phyloP scores from a whole-genome alignment of 2,888 invertebrate genomes.

The Xestoiulus laeticollis region DNA sequence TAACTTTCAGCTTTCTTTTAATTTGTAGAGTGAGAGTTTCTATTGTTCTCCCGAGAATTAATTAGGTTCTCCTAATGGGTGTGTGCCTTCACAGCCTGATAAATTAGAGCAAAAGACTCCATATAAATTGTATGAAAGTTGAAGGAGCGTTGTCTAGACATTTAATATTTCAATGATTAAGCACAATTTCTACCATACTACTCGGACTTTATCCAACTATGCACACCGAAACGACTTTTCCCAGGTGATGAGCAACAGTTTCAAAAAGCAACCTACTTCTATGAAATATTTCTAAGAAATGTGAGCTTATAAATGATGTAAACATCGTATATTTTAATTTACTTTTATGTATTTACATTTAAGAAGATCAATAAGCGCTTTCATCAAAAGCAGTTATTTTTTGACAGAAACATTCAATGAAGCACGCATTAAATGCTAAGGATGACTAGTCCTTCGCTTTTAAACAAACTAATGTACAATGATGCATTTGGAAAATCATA shows the following conservation, averaged over 20 bases:
- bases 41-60: no score
- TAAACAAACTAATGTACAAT: neutral
- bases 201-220: no score
- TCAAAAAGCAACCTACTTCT: neutral
- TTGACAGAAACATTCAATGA: neutral
- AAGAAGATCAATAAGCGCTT: neutral
- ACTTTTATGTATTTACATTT: neutral
- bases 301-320: neutral
- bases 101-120: no score
- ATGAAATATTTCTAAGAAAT: neutral
- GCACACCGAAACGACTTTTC: neutral
- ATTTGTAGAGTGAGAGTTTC: no score
- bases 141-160: no score
- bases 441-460: neutral
- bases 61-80: no score
- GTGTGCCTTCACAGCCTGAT: no score
- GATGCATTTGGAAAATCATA: neutral
- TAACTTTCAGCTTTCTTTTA: no score
- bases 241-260: neutral
- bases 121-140: no score
- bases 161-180: no score
- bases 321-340: neutral
- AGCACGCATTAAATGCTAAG: neutral
- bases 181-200: no score
- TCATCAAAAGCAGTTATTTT: neutral